phyloP scores from a whole-genome alignment of 2,797 vertebrate genomes.

The Poeciliopsis paucimaculata region DNA sequence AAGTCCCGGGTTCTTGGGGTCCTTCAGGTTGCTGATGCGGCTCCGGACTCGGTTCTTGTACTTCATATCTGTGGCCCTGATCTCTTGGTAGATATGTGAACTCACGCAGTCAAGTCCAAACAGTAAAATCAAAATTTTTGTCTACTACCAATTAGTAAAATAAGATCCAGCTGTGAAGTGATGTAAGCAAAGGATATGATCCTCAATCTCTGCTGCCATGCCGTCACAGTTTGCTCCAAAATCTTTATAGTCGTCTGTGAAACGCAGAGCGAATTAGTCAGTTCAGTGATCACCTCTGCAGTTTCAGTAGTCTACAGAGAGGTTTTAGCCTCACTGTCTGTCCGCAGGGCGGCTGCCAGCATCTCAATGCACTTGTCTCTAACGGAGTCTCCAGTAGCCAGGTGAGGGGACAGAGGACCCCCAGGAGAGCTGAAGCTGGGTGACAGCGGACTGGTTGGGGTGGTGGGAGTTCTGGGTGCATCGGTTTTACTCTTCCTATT shows the following conservation, averaged over 20 bases:
- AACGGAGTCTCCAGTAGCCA: conserved; percentile 88
- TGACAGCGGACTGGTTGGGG: conserved; percentile 86
- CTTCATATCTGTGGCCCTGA: conserved; percentile 94
- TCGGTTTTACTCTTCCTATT: conserved; percentile 82
- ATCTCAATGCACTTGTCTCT: conserved; percentile 97
- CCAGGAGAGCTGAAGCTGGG: conserved; percentile 79
- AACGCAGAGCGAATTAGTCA: conserved; percentile 40
- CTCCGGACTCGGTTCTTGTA: conserved; percentile 97
- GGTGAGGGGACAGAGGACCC: conserved; percentile 83
- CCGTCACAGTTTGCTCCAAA: conserved; percentile 90
- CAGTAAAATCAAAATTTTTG: background rate
- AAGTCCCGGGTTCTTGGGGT: conserved; percentile 93
- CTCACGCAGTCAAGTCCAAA: conserved; percentile 65
- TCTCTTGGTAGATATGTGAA: conserved; percentile 96
- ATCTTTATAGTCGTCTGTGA: conserved; percentile 89
- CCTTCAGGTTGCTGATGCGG: conserved; percentile 97
- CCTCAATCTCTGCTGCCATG: conserved; percentile 95
- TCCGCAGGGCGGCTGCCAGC: conserved; percentile 88
- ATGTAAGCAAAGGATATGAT: conserved; percentile 89
- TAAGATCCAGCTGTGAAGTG: too few relatives aligned
- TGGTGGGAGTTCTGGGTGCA: conserved; percentile 83
- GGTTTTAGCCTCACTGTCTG: conserved; percentile 83
- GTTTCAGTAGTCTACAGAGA: background rate
- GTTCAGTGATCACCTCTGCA: background rate
- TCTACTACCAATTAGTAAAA: background rate